These are phyloP conservation scores for Trissoscelio sp. DNA, from an alignment of 2,888 invertebrate species.

Conservation along the genomic window DNA sequence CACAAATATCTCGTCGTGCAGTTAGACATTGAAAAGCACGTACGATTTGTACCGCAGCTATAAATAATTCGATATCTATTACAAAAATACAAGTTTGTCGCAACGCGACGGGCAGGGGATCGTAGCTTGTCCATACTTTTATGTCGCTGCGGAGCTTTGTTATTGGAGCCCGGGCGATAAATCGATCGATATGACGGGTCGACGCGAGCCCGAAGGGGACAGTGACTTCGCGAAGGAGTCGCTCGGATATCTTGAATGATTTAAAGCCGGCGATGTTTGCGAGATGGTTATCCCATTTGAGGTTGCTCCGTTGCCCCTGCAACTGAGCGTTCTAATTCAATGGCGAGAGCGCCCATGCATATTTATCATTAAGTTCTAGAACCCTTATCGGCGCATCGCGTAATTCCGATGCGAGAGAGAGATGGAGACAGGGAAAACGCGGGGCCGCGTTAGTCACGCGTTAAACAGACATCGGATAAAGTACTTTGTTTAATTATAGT, in stretches of 20 bases:
- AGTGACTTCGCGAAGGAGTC: slow-evolving; percentile 54
- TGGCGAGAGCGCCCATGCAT: slow-evolving; percentile 67
- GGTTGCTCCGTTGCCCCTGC: slow-evolving; percentile 61
- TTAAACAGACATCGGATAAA: slow-evolving; percentile 53
- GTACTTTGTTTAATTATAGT: slow-evolving; percentile 58
- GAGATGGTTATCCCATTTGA: slow-evolving; percentile 65
- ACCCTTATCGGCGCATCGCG: slow-evolving; percentile 65
- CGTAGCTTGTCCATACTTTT: slow-evolving; percentile 50
- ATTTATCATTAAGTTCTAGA: slow-evolving; percentile 66
- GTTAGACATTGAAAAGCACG: slow-evolving; percentile 17
- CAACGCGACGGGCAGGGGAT: not conserved
- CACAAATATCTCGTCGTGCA: not conserved
- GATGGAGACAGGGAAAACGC: slow-evolving; percentile 45
- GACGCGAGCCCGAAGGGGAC: slow-evolving; percentile 47
- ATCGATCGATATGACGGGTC: slow-evolving; percentile 60
- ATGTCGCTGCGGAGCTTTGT: slow-evolving; percentile 31
- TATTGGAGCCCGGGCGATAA: slow-evolving; percentile 53
- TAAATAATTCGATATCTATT: slow-evolving; percentile 39
- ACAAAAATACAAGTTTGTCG: slow-evolving; percentile 15
- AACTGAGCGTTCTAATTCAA: slow-evolving; percentile 70
- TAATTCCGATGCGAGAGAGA: slow-evolving; percentile 48
- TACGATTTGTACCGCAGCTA: slow-evolving; percentile 22
- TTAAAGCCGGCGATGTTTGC: slow-evolving; percentile 63
- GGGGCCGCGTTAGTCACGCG: slow-evolving; percentile 62
- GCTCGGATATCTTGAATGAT: slow-evolving; percentile 68